Conservation (phyloP, 2,888 invertebrate species). For the Masnerella sp. region DNA sequence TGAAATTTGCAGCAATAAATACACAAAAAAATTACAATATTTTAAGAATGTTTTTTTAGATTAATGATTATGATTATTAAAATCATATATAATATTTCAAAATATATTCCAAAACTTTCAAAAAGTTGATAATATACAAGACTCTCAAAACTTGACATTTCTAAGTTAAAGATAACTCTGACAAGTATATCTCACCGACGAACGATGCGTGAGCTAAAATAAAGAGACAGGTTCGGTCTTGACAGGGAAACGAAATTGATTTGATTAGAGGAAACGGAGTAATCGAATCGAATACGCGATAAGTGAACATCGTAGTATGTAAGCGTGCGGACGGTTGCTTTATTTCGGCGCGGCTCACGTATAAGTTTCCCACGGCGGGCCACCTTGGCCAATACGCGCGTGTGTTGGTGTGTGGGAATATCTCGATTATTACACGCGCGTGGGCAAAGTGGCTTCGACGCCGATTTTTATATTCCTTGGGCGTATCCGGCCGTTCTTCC, state of each 20-base stretch:
- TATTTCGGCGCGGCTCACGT: constrained; percentile 71
- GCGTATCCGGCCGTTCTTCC: constrained; percentile 63
- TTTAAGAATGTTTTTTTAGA: too few species aligned
- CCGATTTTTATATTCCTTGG: constrained; percentile 74
- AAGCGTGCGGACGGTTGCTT: constrained; percentile 57
- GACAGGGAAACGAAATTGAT: constrained; percentile 8
- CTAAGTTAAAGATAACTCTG: too few species aligned
- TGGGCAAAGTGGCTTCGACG: constrained; percentile 70
- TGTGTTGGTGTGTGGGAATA: constrained; percentile 72
- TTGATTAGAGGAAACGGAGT: constrained; percentile 33
- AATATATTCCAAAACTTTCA: too few species aligned
- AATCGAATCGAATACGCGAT: constrained; percentile 46
- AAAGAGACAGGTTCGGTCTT: too few species aligned
- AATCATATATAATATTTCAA: too few species aligned
- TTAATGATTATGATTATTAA: too few species aligned
- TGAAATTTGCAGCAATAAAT: too few species aligned
- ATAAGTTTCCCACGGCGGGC: constrained; percentile 77
- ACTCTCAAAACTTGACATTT: too few species aligned
- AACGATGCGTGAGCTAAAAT: too few species aligned
- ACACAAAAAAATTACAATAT: too few species aligned
- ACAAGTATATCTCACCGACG: too few species aligned
- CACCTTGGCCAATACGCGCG: constrained; percentile 59
- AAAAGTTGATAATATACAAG: too few species aligned
- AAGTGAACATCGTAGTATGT: constrained; percentile 38
- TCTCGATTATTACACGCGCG: constrained; percentile 74